Conservation (phyloP, 1,140 invertebrate species). For the Drosophila burlai region DNA sequence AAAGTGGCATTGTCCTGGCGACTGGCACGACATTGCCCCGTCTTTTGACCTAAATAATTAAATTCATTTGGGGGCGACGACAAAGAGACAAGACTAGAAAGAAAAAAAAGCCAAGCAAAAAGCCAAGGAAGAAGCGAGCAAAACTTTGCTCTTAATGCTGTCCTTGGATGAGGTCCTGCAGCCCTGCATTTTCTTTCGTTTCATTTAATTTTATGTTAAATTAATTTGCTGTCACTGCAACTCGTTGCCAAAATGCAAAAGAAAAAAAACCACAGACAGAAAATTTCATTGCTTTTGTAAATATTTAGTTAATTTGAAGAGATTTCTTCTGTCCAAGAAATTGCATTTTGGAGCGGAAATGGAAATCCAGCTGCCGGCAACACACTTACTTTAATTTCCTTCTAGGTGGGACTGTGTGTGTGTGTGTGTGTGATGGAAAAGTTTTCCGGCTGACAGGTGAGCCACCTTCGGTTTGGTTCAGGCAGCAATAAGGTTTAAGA, state of each 20-base stretch:
- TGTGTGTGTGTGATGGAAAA: conserved; percentile 21
- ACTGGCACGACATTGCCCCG: conserved; percentile 57
- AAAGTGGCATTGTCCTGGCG: conserved; percentile 76
- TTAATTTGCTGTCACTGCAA: conserved; percentile 66
- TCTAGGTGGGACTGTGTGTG: not conserved
- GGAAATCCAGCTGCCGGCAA: conserved; percentile 34
- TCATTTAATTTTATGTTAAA: conserved; percentile 81
- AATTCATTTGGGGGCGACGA: conserved; percentile 58
- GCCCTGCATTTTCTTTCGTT: conserved; percentile 64
- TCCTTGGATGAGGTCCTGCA: conserved; percentile 46
- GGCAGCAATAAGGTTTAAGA: conserved; percentile 11
- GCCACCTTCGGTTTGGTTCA: conserved; percentile 1
- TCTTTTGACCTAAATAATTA: conserved; percentile 82
- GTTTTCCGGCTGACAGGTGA: conserved; percentile 15
- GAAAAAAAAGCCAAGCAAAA: conserved; percentile 8
- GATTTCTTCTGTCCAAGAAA: conserved; percentile 36
- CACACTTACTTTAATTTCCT: conserved; percentile 42
- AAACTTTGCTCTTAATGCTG: conserved; percentile 69
- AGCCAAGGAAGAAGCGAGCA: not conserved
- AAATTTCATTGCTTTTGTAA: conserved; percentile 67
- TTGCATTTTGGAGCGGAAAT: conserved; percentile 35
- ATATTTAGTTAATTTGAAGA: conserved; percentile 75
- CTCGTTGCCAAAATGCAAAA: conserved; percentile 16
- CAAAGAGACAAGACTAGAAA: conserved; percentile 16
- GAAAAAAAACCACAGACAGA: conserved; percentile 47